These are phyloP conservation scores for Zaprionus gabonicus DNA, from an alignment of 1,140 invertebrate species.

Conservation along the genomic window DNA sequence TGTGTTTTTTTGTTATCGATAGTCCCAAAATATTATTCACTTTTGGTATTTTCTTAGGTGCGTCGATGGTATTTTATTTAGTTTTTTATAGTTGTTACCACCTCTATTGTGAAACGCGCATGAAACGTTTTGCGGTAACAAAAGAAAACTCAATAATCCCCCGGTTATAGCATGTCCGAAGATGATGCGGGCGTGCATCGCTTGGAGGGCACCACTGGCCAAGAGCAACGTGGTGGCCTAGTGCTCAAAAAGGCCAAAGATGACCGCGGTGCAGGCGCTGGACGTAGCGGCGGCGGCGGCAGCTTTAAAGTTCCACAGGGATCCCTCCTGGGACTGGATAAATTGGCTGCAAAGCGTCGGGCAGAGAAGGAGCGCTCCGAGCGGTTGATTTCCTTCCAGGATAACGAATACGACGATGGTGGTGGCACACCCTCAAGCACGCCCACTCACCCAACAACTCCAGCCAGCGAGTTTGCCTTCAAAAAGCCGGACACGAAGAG, in stretches of 20 bases:
- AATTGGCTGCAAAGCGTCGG: conserved; percentile 91
- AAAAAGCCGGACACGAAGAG: conserved; percentile 81
- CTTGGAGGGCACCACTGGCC: conserved; percentile 89
- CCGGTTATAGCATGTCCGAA: conserved; percentile 57
- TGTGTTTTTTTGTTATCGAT: conserved; percentile 5
- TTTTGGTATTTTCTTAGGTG: neutral
- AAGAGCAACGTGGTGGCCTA: conserved; percentile 90
- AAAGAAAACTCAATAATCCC: conserved; percentile 37
- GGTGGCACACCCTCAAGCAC: conserved; percentile 57
- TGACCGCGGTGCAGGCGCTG: conserved; percentile 70
- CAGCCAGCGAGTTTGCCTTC: conserved; percentile 73
- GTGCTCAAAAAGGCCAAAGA: conserved; percentile 92
- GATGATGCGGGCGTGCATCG: conserved; percentile 87
- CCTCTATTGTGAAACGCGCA: conserved; percentile 54
- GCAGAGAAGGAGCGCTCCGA: conserved; percentile 87
- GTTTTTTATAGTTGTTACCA: conserved; percentile 15
- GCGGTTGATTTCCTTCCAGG: conserved; percentile 88
- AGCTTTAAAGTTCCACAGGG: conserved; percentile 92
- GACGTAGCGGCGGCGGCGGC: conserved; percentile 80
- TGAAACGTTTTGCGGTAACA: conserved; percentile 44
- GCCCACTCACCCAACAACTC: conserved; percentile 30
- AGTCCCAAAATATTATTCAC: neutral
- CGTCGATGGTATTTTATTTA: conserved; percentile 20
- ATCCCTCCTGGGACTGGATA: conserved; percentile 94
- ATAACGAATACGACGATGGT: conserved; percentile 87